Percentiles rank a stretch among this genome's conserved stretches.
Evolutionary conservation across 2,113 vertebrate species (phyloP).

Genomic region (Thinocorus orbignyianus): DNA sequence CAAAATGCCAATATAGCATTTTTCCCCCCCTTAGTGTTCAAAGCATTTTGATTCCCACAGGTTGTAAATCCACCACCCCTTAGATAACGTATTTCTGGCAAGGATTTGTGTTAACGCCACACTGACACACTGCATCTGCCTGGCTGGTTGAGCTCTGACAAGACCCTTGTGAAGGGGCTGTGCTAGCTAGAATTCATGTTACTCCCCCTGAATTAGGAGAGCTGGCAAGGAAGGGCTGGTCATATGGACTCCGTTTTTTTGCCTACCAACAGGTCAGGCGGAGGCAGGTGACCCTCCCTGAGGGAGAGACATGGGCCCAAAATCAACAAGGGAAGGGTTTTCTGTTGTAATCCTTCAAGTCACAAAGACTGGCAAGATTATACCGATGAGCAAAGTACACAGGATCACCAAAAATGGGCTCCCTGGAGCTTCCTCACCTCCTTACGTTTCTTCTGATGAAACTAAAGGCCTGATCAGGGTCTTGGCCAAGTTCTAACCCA

Average conservation of each 20-base stretch:
- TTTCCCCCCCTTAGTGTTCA: background rate
- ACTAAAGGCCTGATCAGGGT: background rate
- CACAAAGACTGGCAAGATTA: background rate
- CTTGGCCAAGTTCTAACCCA: background rate
- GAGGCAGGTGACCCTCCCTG: background rate
- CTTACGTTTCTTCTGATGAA: background rate
- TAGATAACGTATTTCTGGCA: too few relatives aligned
- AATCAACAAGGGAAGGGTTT: background rate
- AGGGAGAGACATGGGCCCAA: accelerated
- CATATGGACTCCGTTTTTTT: background rate
- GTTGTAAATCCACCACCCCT: background rate
- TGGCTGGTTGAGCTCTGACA: background rate
- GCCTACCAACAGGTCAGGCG: background rate
- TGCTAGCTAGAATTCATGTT: background rate
- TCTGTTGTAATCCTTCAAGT: background rate
- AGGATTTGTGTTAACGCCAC: accelerated
- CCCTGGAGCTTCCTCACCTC: background rate
- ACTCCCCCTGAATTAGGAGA: background rate
- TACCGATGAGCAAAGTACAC: background rate
- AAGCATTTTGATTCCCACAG: background rate
- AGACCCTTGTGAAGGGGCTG: background rate
- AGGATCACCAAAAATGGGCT: background rate
- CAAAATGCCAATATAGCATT: background rate
- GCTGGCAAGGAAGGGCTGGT: background rate
- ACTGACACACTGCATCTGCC: background rate